Conservation (phyloP, 2,797 vertebrate species). For the Eospalax fontanierii region DNA sequence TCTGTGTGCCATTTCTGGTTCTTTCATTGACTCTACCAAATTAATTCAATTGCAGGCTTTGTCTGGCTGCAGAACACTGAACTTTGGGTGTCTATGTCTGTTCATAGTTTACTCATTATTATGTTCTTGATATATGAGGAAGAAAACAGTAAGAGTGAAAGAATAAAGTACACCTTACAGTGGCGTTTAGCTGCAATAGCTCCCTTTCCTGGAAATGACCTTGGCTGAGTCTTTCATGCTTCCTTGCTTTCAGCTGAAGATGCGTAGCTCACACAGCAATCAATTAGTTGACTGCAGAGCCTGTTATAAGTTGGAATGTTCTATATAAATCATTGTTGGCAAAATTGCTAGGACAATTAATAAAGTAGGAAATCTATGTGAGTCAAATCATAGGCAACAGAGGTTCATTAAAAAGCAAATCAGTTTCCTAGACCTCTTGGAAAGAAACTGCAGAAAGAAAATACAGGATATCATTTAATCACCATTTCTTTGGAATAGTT, state of each 20-base stretch:
- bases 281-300: conserved; percentile 77
- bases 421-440: conserved; percentile 39
- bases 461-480: conserved; percentile 60
- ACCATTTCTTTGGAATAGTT: conserved; percentile 60
- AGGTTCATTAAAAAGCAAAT: conserved; percentile 80
- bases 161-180: conserved; percentile 69
- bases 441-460: conserved; percentile 71
- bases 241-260: conserved; percentile 70
- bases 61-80: conserved; percentile 27
- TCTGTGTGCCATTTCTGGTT: conserved; percentile 46
- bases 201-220: conserved; percentile 70
- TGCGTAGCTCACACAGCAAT: conserved; percentile 84
- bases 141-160: conserved; percentile 61
- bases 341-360: conserved; percentile 81
- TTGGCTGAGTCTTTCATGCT: conserved; percentile 75
- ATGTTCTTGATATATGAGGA: conserved; percentile 31
- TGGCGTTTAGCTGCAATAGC: conserved; percentile 41
- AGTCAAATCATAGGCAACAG: conserved; percentile 73
- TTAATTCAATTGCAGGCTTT: conserved; percentile 50
- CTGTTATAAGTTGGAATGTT: conserved; percentile 74
- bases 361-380: conserved; percentile 74
- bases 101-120: conserved; percentile 48
- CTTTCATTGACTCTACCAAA: conserved; percentile 51
- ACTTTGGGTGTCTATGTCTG: conserved; percentile 1
- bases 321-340: conserved; percentile 80